phyloP scores from a whole-genome alignment of 53 echinoderm and acorn worm species.

The Luidia sarsii region DNA sequence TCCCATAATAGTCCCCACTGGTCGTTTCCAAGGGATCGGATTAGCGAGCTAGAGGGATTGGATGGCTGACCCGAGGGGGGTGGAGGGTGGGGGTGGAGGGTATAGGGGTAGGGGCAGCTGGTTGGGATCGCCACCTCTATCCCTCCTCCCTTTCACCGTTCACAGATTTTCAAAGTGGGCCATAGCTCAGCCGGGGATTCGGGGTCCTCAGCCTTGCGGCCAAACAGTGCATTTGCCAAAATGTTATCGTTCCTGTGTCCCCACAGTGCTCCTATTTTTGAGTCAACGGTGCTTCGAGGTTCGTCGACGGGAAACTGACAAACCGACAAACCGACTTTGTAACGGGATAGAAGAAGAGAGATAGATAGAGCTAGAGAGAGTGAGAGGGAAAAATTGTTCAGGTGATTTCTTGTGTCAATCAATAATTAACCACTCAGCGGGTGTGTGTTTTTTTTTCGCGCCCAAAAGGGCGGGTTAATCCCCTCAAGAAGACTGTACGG shows the following conservation, averaged over 20 bases:
- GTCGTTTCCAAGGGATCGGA: slow-evolving; percentile 31
- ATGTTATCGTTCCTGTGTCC: slow-evolving; percentile 1
- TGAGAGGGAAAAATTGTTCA: slow-evolving; percentile 15
- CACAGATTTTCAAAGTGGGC: slow-evolving; percentile 27
- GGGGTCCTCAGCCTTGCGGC: slow-evolving; percentile 39
- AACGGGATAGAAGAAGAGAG: too few relatives aligned
- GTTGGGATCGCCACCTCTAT: too few relatives aligned
- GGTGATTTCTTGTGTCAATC: slow-evolving; percentile 45
- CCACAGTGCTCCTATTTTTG: neutral
- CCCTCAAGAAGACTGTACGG: slow-evolving; percentile 21
- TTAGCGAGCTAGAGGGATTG: slow-evolving; percentile 34
- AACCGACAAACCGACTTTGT: slow-evolving; percentile 39
- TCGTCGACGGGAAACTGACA: too few relatives aligned
- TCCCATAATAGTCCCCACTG: slow-evolving; percentile 4
- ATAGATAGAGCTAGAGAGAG: too few relatives aligned
- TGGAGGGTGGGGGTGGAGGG: too few relatives aligned
- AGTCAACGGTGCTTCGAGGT: neutral
- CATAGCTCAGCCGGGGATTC: neutral
- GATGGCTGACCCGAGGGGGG: slow-evolving; percentile 34
- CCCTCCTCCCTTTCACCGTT: slow-evolving; percentile 4
- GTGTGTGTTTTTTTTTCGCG: slow-evolving; percentile 26
- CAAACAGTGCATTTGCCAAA: slow-evolving; percentile 18
- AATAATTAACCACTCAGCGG: neutral
- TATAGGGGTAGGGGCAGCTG: too few relatives aligned
- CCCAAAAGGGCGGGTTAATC: neutral